Evolutionary conservation across 1,140 invertebrate genomes (phyloP).

Genomic region (Diploscapter pachys): DNA sequence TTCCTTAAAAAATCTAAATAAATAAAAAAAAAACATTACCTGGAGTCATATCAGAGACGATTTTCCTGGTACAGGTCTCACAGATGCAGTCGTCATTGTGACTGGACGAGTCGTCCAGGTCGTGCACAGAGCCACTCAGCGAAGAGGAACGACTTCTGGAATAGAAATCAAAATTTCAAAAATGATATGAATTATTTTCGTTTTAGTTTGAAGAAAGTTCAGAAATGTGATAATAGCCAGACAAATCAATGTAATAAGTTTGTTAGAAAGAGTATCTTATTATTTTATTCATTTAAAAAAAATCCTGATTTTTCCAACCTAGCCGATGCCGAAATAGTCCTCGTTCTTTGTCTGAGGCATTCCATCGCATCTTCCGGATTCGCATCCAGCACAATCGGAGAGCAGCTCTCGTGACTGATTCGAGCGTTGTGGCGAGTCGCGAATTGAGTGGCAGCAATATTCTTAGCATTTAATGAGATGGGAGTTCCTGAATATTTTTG

Average conservation of each 20-base stretch:
- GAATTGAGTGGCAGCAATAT: neutral
- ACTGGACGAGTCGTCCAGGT: neutral
- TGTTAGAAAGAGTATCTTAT: too few species aligned
- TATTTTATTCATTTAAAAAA: too few species aligned
- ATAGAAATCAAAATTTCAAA: neutral
- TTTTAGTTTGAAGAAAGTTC: neutral
- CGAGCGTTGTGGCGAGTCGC: constrained; percentile 15
- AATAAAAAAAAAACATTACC: too few species aligned
- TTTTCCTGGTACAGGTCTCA: constrained; percentile 14
- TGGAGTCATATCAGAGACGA: neutral
- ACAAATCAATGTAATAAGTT: too few species aligned
- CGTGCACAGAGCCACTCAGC: neutral
- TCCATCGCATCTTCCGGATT: constrained; percentile 40
- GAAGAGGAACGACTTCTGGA: constrained; percentile 6
- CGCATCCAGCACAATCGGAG: constrained; percentile 25
- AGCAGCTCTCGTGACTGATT: constrained; percentile 28
- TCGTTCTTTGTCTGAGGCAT: constrained; percentile 30
- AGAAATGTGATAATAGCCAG: neutral
- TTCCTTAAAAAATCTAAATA: too few species aligned
- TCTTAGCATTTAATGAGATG: too few species aligned
- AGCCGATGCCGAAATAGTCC: neutral
- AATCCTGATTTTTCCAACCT: neutral
- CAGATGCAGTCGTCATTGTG: constrained; percentile 35
- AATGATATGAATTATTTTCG: neutral
- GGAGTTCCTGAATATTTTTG: too few species aligned